phyloP scores from a whole-genome alignment of 2,888 invertebrate genomes.

The Chelonus formosanus region DNA sequence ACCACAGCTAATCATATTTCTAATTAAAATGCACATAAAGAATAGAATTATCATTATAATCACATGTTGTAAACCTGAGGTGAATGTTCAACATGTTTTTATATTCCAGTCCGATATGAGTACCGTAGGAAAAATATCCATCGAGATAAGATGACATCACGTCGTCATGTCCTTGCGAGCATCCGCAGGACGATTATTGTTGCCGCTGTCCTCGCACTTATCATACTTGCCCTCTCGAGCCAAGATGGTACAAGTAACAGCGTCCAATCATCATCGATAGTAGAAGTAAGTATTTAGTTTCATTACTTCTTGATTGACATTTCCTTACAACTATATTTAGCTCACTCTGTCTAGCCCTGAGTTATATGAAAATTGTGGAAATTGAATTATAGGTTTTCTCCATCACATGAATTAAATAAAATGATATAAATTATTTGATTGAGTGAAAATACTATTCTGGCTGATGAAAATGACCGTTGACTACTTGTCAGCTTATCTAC shows the following conservation, averaged over 20 bases:
- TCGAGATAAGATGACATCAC: conserved; percentile 63
- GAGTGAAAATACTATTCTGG: conserved; percentile 8
- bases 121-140: conserved; percentile 57
- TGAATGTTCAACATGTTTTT: conserved; percentile 17
- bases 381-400: no score
- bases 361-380: no score
- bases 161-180: conserved; percentile 60
- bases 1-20: no score
- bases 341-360: no score
- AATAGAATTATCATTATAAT: no score
- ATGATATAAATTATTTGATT: not conserved
- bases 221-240: conserved; percentile 57
- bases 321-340: no score
- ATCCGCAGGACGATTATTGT: conserved; percentile 57
- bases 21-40: no score
- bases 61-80: not conserved
- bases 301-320: no score
- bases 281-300: conserved; percentile 50
- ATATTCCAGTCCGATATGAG: conserved; percentile 60
- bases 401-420: not conserved
- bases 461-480: conserved; percentile 27
- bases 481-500: conserved; percentile 24
- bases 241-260: conserved; percentile 54
- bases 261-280: conserved; percentile 48
- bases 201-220: conserved; percentile 56